Base-by-base conservation (phyloP, 2,113 vertebrate species). In the Marmota flaviventris region DNA sequence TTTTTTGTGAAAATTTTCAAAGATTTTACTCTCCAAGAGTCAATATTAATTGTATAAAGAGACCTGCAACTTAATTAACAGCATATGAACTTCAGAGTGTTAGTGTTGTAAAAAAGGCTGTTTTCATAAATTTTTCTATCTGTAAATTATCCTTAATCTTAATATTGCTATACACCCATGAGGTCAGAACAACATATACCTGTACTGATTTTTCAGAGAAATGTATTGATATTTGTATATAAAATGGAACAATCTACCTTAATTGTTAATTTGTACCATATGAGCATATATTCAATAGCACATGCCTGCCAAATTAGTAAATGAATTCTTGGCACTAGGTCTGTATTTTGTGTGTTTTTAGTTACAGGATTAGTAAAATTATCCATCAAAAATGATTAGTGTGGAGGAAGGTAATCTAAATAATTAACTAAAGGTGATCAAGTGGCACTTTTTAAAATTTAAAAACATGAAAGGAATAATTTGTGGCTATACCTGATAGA, bases 381-480 rank as follows among this genome's bases (percentile, higher is more conserved):
- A 77, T 37, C n/a, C 78, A 96, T 65, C 76, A 78, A 95, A 97
- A 92, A 70, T 93, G 12, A 97, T 98, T 97, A 92, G 63, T 20
- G n/a, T 95, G n/a, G 51, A 83, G 58, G 17, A 25, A 97, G 32
- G 25, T 97, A 16, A 95, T 95, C 96, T 89, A 96, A 93, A 72
- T 45, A 97, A 92, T 94, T 98, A 94, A 45, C 20, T 98, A n/a
- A 93, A 98, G 22, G 63, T 97, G 77, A 95, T 39, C 91, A n/a
- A 98, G 96, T 87, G 24, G 9, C 1, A 89, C 79, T 87, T 97
- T 61, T 39, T 87, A 94, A 89, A 69, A 88, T 97, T 95, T 91
- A 92, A 73, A 96, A 96, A 75, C 75, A 25, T 95, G 51, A 18
- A 39, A 94, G n/a, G 24, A 88, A 93, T 91, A 86, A 96, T 92